These are phyloP conservation scores for Balearica regulorum DNA, from an alignment of 2,797 vertebrate genomes.

Conservation along the genomic window DNA sequence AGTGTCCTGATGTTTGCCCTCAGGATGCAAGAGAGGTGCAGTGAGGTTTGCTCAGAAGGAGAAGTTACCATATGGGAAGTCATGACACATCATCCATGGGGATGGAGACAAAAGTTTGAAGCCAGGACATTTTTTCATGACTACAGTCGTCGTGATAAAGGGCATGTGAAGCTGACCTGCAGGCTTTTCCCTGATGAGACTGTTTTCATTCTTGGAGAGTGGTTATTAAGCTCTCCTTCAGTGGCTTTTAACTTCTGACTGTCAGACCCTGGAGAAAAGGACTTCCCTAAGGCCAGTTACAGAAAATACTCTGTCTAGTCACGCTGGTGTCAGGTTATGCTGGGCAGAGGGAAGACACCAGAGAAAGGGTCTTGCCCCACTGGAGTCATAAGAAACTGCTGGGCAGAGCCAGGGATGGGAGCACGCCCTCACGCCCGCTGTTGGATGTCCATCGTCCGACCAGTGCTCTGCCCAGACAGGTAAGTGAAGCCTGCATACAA, in stretches of 20 bases:
- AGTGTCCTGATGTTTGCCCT: not conserved
- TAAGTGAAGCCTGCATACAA: not conserved
- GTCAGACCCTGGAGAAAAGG: not conserved
- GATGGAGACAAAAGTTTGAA: not conserved
- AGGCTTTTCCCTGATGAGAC: not conserved
- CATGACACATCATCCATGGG: not conserved
- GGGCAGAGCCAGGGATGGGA: not conserved
- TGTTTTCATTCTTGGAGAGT: not conserved
- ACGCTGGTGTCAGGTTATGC: not conserved
- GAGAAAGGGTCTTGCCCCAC: not conserved
- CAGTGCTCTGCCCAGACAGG: not conserved
- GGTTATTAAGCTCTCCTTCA: not conserved
- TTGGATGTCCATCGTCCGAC: accelerated
- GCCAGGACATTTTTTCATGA: not conserved
- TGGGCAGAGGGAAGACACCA: not conserved
- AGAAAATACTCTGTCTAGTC: not conserved
- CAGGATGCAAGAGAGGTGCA: not conserved
- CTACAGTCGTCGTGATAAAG: not conserved
- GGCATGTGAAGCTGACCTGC: not conserved
- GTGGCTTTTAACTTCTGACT: not conserved
- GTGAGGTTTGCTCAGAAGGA: not conserved
- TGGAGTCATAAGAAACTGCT: not conserved
- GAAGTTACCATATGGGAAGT: not conserved
- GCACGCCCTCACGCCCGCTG: accelerated
- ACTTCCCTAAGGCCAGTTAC: not conserved